Evolutionary conservation across 2,113 vertebrate species (phyloP), one percentile per base, ranked within the genome.

Genomic region (Onychostoma macrolepis): DNA sequence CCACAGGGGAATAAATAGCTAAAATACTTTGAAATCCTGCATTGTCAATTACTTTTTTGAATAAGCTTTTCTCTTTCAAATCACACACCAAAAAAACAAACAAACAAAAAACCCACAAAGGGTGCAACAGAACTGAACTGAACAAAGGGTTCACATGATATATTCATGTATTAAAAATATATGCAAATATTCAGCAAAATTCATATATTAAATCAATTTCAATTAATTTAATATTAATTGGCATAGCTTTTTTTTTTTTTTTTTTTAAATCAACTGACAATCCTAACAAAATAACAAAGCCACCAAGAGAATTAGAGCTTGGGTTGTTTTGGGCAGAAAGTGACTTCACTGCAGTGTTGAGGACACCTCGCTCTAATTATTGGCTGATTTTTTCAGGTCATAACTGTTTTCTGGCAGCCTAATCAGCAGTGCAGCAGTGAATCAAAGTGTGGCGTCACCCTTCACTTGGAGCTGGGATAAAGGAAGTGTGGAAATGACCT

Each of bases 281-380:
- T 19, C 4, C 58, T 30, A 67, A 65, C 6, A 77, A 77, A 77
- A 75, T 41, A 30, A n/a, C 7, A 84, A 78, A 48, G 86, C 13
- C 85, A 48, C 61, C 10, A 26, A n/a, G 17, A 19, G 9, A 53
- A 72, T 53, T 21, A 76, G 15, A 43, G 69, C 11, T n/a, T 61
- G 36, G 21, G 11, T 13, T 77, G 58, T 61, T 48, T 45, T 41
- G n/a, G 17, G 8, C 19, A 92, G 92, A 63, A 30, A 38, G 61
- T 72, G 58, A 56, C 61, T 88, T 67, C 94, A 93, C 94, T 88
- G 92, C 88, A 91, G 94, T 94, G 95, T 91, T 87, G 74, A 88
- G 94, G 94, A 93, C 94, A 94, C 94, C 93, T 95, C 93, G 93
- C 94, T 95, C 92, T 92, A 93, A 90, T 94, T 94, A 93, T 89